Evolutionary conservation across 2,888 invertebrate genomes (phyloP), one percentile per base, ranked within the genome.

Genomic region (Cosmia pyralina): DNA sequence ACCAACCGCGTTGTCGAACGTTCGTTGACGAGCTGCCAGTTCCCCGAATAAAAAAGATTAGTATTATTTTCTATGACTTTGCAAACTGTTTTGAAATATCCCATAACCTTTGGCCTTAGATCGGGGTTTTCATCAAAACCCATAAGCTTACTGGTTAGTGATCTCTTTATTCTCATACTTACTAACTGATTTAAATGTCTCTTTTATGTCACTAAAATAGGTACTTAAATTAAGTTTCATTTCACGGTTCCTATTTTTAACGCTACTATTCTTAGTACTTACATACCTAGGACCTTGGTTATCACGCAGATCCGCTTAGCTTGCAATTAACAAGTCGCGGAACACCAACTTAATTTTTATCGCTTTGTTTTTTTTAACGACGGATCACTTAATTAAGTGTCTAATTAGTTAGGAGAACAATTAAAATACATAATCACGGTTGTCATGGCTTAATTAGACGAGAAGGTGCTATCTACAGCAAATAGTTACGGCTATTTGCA

Each of bases 311-410:
- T 77, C 77, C 65, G 68, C 34, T 63, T 69, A 63, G 15, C 34
- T 58, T 44, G 38, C 15, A 63, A 50, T 65, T 50, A 66, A 52
- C 60, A 58, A n/a, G 46, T 58, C 58, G 44, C 68, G 68, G 57
- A 62, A 60, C 72, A 69, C 7, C 4, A 28, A 55, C 7, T 22
- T 10, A 59, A 81, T 81, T 80, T 28, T 58, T 19, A 73, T 77
- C 69, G 77, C 69, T 67, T 59, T 34, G 62, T 81, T 77, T 77
- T 81, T 80, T 13, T 58, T 13, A 44, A 41, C 19, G 6, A 38
- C n/a, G 1, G 52, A 72, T 72, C 58, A 55, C 66, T 67, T 69
- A 66, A 69, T 69, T 69, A 71, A 11, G 28, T 63, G 28, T 22
- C 41, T 68, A 77, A 72, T 72, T 76, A 66, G 17, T 55, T 48